These are phyloP conservation scores for Agrotis exclamationis DNA, from an alignment of 2,888 invertebrate species.

Conservation along the genomic window DNA sequence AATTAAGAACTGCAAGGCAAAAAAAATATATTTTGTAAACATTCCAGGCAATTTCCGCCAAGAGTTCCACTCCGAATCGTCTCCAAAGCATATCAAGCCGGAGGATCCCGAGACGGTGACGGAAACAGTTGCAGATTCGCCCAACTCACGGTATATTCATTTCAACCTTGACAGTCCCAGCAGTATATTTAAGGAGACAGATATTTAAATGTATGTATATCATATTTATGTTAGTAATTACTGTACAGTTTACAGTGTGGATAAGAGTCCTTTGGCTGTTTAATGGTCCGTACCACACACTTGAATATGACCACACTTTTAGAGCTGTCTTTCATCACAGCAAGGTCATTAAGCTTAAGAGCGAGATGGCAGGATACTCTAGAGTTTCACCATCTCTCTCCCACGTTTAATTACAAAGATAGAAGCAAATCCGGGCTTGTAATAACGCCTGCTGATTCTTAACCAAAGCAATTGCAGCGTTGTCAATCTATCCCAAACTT, in stretches of 20 bases:
- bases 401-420: no score
- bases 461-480: no score
- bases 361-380: background rate
- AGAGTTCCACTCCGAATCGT: conserved; percentile 84
- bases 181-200: conserved; percentile 85
- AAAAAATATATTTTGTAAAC: background rate
- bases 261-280: no score
- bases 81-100: conserved; percentile 81
- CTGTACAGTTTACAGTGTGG: no score
- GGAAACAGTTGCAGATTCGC: conserved; percentile 75
- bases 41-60: conserved; percentile 86
- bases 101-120: conserved; percentile 77
- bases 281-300: no score
- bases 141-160: conserved; percentile 85
- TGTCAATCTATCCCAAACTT: no score
- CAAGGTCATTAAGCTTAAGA: background rate
- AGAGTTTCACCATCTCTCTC: background rate
- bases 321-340: no score
- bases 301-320: no score
- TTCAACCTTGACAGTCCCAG: conserved; percentile 82
- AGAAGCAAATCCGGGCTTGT: no score
- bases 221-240: no score
- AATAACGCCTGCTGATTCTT: no score
- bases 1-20: no score
- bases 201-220: conserved; percentile 77